Evolutionary conservation across 1,140 invertebrate genomes (phyloP), one percentile per base, ranked within the genome.

Genomic region (Drosophila dunni): DNA sequence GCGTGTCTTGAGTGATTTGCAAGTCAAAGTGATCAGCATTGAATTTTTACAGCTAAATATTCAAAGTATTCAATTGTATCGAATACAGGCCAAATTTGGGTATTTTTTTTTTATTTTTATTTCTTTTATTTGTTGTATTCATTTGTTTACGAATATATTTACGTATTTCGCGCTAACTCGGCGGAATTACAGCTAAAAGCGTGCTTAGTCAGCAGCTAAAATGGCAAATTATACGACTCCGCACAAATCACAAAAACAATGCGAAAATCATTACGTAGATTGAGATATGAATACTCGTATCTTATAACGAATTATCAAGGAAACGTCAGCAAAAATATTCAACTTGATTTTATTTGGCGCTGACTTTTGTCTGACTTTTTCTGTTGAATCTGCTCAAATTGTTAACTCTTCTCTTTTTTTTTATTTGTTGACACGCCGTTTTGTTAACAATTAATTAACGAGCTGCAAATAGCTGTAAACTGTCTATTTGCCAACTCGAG

Each of bases 381-480:
- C 29, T 66, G 17, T 45, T 36, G 42, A n/a, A 3, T 33, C 34
- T 57, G 57, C 38, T 42, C 15, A 51, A 13, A 29, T 29, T 40
- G 5, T 46, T 42, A 15, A 7, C 29, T 42, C 45, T 73, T 69
- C 24, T 29, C 5, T 29, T 29, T 29, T 29, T 29, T 29, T 29
- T 0, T 6, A 29, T 29, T 69, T 75, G 75, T 81, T 75, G 75
- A 83, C 75, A 79, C 64, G 68, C 65, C 38, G 80, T 79, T 85
- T 83, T 80, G 81, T 80, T 83, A 84, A 85, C 81, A 82, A 82
- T 82, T 77, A 83, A 85, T 83, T 83, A 83, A 83, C 81, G 24
- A 46, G 17, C 15, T 46, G 45, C 45, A 46, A 75, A 54, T 66
- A 42, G 42, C 50, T 65, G 67, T 76, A 60, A 79, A 60, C 62